Percentiles rank a stretch among this genome's conserved stretches.
phyloP scores from a whole-genome alignment of 37 sponge, comb jelly and placozoan genomes.

The Theonella swinhoei region DNA sequence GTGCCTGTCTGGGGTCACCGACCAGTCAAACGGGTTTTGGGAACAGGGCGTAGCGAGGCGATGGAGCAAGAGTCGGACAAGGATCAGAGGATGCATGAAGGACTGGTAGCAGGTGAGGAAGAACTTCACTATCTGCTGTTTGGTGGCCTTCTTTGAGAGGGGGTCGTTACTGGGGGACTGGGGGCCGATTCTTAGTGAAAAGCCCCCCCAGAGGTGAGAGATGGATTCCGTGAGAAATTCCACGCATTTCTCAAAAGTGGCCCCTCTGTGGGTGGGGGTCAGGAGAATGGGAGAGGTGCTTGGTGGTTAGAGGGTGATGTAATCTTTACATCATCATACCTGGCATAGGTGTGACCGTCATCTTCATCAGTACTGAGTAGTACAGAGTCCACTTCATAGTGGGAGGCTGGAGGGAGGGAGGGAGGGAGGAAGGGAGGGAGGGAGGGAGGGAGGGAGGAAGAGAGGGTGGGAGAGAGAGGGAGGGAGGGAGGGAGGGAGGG shows the following conservation, averaged over 20 bases:
- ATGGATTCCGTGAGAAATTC: slow-evolving; percentile 60
- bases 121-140: slow-evolving; percentile 75
- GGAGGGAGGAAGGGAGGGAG: not conserved
- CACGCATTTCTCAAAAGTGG: slow-evolving; percentile 70
- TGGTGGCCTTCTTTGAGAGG: slow-evolving; percentile 40
- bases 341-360: slow-evolving; percentile 49
- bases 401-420: not conserved
- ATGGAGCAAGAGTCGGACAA: slow-evolving; percentile 83
- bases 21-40: slow-evolving; percentile 47
- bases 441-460: not conserved
- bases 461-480: slow-evolving; percentile 6
- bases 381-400: not conserved
- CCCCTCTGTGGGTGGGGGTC: slow-evolving; percentile 65
- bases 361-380: slow-evolving; percentile 14
- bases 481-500: not conserved
- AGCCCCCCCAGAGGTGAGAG: slow-evolving; percentile 64
- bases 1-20: not conserved
- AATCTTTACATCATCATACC: slow-evolving; percentile 10
- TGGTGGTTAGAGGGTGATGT: not conserved
- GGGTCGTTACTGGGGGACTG: slow-evolving; percentile 12
- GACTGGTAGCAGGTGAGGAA: slow-evolving; percentile 79
- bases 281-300: too few species aligned
- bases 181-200: slow-evolving; percentile 36
- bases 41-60: slow-evolving; percentile 39
- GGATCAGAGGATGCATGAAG: slow-evolving; percentile 78